Conservation (phyloP, 2,113 vertebrate species). For the Ictidomys tridecemlineatus region DNA sequence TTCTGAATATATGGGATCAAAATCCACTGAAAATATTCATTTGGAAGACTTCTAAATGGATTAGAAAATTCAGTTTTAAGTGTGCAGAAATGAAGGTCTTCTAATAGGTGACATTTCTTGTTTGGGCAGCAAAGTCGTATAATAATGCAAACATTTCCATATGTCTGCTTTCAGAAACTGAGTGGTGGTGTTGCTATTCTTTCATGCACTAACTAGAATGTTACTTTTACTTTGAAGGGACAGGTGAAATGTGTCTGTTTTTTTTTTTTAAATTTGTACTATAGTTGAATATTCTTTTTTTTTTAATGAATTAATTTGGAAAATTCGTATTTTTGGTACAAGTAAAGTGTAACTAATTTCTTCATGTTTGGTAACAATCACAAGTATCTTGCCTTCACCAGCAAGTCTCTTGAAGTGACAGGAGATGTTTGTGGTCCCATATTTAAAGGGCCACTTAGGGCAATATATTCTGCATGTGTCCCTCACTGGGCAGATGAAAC, state of each 20-base stretch:
- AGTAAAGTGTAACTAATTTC: background rate
- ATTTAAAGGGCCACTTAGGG: background rate
- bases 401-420: background rate
- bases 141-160: background rate
- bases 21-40: constrained; percentile 45
- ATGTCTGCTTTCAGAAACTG: background rate
- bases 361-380: background rate
- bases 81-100: background rate
- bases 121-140: background rate
- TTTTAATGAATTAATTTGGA: background rate
- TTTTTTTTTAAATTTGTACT: background rate
- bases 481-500: background rate
- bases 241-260: constrained; percentile 12
- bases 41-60: constrained; percentile 39
- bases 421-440: background rate
- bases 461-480: background rate
- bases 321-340: background rate
- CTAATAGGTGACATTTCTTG: background rate
- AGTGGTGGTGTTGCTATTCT: background rate
- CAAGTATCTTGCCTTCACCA: background rate
- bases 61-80: constrained; percentile 34
- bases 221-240: constrained; percentile 25
- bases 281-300: background rate
- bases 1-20: constrained; percentile 52
- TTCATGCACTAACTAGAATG: background rate